Evolutionary conservation across 1,140 invertebrate genomes (phyloP).

Genomic region (Platyura marginata): DNA sequence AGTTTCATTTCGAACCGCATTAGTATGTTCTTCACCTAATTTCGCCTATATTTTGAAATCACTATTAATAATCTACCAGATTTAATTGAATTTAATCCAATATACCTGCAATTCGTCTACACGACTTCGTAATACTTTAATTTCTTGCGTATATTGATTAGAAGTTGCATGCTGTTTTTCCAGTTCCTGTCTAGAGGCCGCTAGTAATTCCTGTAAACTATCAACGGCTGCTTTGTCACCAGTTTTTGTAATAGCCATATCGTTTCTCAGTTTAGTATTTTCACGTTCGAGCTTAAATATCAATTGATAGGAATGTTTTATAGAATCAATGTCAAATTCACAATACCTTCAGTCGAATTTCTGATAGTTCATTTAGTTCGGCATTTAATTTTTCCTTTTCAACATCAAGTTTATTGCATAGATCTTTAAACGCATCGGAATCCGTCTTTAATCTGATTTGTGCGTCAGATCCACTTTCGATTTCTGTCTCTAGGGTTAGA

Average conservation of each 20-base stretch:
- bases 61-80: neutral
- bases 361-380: constrained; percentile 15
- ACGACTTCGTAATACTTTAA: constrained; percentile 11
- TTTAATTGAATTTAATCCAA: neutral
- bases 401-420: constrained; percentile 18
- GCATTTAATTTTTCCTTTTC: constrained; percentile 19
- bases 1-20: constrained; percentile 10
- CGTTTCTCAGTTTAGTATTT: constrained; percentile 12
- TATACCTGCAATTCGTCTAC: constrained; percentile 13
- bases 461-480: too few species aligned
- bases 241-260: constrained; percentile 6
- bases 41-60: constrained; percentile 7
- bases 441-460: constrained; percentile 10
- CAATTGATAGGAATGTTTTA: neutral
- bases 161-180: constrained; percentile 13
- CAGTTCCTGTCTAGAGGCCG: constrained; percentile 12
- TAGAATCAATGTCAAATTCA: neutral
- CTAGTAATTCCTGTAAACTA: constrained; percentile 13
- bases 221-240: constrained; percentile 10
- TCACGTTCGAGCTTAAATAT: constrained; percentile 8
- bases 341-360: constrained; percentile 14
- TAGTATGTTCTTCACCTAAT: constrained; percentile 11
- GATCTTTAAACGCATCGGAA: constrained; percentile 15
- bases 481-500: too few species aligned
- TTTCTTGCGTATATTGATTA: constrained; percentile 10